A percentile compares a stretch with the other conserved stretches of the same genome.
These are phyloP conservation scores for Torymus texanus DNA, from an alignment of 2,888 invertebrate species.

Conservation along the genomic window DNA sequence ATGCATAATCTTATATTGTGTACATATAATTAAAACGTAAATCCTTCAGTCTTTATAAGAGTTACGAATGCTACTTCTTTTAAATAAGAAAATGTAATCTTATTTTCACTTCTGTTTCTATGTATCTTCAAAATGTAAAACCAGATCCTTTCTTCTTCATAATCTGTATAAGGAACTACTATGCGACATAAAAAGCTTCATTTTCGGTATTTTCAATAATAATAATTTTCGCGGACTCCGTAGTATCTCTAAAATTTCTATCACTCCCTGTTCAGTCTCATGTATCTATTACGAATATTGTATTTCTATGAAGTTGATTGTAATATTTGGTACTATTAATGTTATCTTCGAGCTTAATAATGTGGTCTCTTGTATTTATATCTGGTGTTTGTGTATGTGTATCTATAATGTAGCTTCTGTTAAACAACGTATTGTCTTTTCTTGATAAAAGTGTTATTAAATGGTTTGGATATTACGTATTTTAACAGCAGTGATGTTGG, in stretches of 20 bases:
- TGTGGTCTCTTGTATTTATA: constrained; percentile 46
- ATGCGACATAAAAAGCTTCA: background rate
- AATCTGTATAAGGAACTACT: background rate
- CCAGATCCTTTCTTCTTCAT: constrained; percentile 2
- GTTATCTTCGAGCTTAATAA: constrained; percentile 52
- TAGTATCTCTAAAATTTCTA: constrained; percentile 29
- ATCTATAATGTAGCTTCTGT: constrained; percentile 49
- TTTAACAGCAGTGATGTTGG: constrained; percentile 47
- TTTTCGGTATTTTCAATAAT: background rate
- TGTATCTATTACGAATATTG: constrained; percentile 8
- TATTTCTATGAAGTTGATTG: constrained; percentile 17
- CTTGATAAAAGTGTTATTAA: background rate
- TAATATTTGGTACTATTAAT: constrained; percentile 32
- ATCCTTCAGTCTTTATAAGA: constrained; percentile 15
- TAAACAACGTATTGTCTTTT: constrained; percentile 39
- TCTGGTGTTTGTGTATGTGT: constrained; percentile 50
- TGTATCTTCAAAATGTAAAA: constrained; percentile 4
- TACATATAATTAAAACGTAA: background rate
- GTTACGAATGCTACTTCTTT: constrained; percentile 20
- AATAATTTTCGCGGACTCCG: background rate
- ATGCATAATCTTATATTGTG: constrained; percentile 19
- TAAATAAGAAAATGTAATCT: background rate
- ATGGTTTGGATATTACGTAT: constrained; percentile 17
- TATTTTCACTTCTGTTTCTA: constrained; percentile 27
- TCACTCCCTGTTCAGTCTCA: constrained; percentile 49